Evolutionary conservation across 2,113 vertebrate genomes (phyloP).

Genomic region (Acrocephalus arundinaceus): DNA sequence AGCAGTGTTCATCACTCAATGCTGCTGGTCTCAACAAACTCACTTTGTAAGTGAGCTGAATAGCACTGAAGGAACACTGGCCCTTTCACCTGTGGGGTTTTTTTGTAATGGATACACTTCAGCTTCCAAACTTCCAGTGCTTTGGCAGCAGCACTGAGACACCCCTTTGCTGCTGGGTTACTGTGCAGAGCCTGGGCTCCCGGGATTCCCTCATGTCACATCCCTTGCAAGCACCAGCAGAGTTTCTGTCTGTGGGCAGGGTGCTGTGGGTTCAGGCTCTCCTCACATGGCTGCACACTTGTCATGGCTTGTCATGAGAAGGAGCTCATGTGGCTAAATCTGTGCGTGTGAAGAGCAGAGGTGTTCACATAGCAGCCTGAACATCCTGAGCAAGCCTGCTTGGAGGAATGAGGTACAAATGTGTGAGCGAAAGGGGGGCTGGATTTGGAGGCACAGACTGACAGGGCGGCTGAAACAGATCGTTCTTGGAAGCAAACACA

Average conservation of each 20-base stretch:
- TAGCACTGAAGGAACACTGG: neutral
- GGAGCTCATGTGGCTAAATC: neutral
- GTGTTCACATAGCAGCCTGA: constrained; percentile 21
- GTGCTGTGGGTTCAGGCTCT: neutral
- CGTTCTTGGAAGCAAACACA: constrained; percentile 48
- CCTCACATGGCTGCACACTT: neutral
- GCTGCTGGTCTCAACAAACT: neutral
- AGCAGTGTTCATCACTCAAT: neutral
- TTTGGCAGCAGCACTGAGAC: neutral
- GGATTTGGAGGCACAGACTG: neutral
- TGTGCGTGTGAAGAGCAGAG: neutral
- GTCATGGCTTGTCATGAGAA: neutral
- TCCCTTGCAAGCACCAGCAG: rapidly evolving
- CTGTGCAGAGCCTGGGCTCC: neutral
- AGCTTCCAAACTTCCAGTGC: neutral
- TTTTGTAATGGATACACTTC: neutral
- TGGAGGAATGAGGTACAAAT: neutral
- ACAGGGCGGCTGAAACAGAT: constrained; percentile 20
- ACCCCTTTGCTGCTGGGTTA: neutral
- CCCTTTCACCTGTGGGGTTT: neutral
- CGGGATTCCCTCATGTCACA: neutral
- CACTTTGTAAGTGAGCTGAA: neutral
- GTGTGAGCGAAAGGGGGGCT: neutral
- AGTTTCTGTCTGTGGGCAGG: neutral
- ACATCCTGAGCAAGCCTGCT: neutral